Evolutionary conservation across 2,113 vertebrate species (phyloP).

Genomic region (Dolichallabes microphthalmus): DNA sequence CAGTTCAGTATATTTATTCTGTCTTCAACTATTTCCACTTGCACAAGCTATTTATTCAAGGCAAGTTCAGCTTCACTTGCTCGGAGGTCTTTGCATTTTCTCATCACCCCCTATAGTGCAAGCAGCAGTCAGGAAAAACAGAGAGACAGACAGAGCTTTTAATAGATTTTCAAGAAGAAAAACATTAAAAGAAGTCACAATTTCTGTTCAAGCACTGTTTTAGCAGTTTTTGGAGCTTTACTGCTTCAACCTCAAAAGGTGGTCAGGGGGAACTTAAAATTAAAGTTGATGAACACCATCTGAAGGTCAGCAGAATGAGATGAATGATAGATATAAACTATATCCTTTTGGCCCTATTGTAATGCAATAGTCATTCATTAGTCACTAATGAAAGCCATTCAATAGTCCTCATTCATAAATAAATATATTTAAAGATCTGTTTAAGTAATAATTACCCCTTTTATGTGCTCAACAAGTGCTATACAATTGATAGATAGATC

Average conservation of each 20-base stretch:
- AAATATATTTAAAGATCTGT: not conserved
- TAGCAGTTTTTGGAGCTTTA: conserved; percentile 52
- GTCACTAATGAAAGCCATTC: not conserved
- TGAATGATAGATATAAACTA: not conserved
- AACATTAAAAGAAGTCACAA: conserved; percentile 62
- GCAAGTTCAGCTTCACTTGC: conserved; percentile 46
- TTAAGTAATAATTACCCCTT: not conserved
- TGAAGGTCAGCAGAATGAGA: not conserved
- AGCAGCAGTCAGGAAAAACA: conserved; percentile 42
- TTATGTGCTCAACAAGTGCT: not conserved
- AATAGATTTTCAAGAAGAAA: conserved; percentile 67
- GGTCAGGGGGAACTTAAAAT: not conserved
- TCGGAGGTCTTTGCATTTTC: conserved; percentile 44
- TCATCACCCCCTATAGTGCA: conserved; percentile 50
- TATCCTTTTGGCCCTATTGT: not conserved
- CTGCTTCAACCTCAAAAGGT: conserved; percentile 34
- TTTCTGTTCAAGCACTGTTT: conserved; percentile 58
- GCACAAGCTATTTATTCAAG: conserved; percentile 39
- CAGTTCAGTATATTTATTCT: conserved; percentile 42
- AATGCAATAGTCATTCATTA: too few relatives aligned
- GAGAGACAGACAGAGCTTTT: conserved; percentile 41
- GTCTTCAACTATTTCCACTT: conserved; percentile 43
- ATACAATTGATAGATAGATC: not conserved
- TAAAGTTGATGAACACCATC: not conserved
- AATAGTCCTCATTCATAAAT: not conserved